phyloP scores from a whole-genome alignment of 2,113 vertebrate genomes.

The Solea solea region DNA sequence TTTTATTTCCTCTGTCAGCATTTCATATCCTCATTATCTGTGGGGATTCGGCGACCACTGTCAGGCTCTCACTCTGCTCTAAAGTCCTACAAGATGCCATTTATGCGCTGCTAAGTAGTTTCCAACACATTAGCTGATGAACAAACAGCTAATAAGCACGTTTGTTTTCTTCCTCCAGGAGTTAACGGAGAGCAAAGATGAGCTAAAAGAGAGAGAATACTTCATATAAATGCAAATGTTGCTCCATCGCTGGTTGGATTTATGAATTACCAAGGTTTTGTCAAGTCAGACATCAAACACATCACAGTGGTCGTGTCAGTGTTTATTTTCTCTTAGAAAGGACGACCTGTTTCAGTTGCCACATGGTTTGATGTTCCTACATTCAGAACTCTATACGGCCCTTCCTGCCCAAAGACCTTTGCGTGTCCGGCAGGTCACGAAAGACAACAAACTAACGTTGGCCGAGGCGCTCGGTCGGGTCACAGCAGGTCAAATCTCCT shows the following conservation, averaged over 20 bases:
- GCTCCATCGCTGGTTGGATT: not conserved
- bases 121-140: not conserved
- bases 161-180: not conserved
- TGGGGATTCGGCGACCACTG: conserved; percentile 17
- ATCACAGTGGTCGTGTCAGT: too few relatives aligned
- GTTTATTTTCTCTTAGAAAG: not conserved
- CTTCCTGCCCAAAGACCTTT: not conserved
- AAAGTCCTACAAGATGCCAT: conserved; percentile 9
- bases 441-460: not conserved
- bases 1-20: conserved; percentile 44
- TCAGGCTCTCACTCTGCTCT: not conserved
- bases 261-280: not conserved
- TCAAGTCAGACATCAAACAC: too few relatives aligned
- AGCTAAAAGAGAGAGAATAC: not conserved
- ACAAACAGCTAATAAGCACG: not conserved
- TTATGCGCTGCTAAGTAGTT: not conserved
- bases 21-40: conserved; percentile 34
- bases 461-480: not conserved
- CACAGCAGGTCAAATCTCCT: conserved; percentile 15
- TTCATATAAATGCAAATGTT: not conserved
- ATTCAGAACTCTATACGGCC: not conserved
- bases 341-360: not conserved
- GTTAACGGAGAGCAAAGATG: not conserved
- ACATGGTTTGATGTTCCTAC: not conserved
- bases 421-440: not conserved